Conservation (phyloP, 2,888 invertebrate species). For the Kuschelorhynchus macadamiae region DNA sequence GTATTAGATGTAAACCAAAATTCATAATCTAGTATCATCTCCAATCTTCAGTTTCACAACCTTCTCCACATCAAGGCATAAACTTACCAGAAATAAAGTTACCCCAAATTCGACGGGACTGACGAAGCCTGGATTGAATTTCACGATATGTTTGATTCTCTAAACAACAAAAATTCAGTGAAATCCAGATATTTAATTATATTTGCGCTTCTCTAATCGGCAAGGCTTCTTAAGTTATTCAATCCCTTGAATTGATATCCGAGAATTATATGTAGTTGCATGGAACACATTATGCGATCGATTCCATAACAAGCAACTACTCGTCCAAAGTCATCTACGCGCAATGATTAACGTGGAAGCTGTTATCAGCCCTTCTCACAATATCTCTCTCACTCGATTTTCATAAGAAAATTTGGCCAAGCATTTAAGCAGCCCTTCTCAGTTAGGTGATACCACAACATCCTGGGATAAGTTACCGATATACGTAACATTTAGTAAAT, state of each 20-base stretch:
- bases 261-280: constrained; percentile 2
- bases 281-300: constrained; percentile 42
- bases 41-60: background rate
- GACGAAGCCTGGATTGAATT: constrained; percentile 46
- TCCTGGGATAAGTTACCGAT: no score
- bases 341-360: constrained; percentile 33
- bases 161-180: constrained; percentile 44
- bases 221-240: constrained; percentile 32
- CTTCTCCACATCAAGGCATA: constrained; percentile 5
- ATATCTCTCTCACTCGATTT: no score
- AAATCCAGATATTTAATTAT: constrained; percentile 47
- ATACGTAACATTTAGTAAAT: no score
- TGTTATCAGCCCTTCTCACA: background rate
- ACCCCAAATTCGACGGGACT: constrained; percentile 42
- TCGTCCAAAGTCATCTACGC: constrained; percentile 43
- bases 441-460: no score
- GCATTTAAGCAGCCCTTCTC: constrained; percentile 31
- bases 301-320: constrained; percentile 34
- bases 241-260: constrained; percentile 35
- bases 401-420: constrained; percentile 5
- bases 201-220: constrained; percentile 29
- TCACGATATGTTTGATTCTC: constrained; percentile 36
- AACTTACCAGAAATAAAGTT: constrained; percentile 39
- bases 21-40: no score
- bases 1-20: no score